Conservation (phyloP, 2,888 invertebrate species). For the Cecidostiba fungosa region DNA sequence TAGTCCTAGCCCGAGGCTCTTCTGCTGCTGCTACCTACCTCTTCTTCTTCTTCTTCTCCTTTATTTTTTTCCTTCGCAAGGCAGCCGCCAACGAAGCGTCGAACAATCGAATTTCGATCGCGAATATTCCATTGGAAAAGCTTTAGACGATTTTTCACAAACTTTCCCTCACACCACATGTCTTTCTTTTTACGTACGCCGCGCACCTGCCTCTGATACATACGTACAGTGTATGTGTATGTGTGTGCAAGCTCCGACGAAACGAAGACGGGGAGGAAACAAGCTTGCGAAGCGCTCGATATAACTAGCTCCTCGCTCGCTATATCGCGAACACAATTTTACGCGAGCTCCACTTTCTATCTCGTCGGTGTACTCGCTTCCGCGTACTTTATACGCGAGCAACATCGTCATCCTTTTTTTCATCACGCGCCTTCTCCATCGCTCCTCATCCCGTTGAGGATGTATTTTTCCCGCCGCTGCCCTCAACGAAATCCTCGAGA, state of each 20-base stretch:
- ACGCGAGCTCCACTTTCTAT: constrained; percentile 1
- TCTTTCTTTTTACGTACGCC: background rate
- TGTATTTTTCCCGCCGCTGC: constrained; percentile 15
- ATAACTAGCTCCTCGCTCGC: background rate
- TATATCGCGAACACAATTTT: background rate
- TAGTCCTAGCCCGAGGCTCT: constrained; percentile 60
- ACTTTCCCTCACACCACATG: constrained; percentile 18
- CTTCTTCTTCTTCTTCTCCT: background rate
- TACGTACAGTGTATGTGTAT: background rate
- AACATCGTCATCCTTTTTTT: background rate
- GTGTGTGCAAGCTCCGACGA: background rate
- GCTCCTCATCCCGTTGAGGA: background rate
- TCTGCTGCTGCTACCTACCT: constrained; percentile 42
- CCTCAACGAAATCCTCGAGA: background rate
- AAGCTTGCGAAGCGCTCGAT: background rate
- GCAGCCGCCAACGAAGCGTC: constrained; percentile 35
- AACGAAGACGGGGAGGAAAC: background rate
- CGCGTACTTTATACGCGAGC: background rate
- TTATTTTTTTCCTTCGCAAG: background rate
- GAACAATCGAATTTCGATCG: constrained; percentile 68
- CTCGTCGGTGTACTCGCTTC: background rate
- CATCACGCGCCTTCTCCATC: background rate
- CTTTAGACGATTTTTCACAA: constrained; percentile 50
- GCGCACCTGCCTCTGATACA: background rate
- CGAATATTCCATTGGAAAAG: constrained; percentile 50